Base-by-base conservation (phyloP, 1,140 invertebrate species). In the Elymnias hypermnestra region DNA sequence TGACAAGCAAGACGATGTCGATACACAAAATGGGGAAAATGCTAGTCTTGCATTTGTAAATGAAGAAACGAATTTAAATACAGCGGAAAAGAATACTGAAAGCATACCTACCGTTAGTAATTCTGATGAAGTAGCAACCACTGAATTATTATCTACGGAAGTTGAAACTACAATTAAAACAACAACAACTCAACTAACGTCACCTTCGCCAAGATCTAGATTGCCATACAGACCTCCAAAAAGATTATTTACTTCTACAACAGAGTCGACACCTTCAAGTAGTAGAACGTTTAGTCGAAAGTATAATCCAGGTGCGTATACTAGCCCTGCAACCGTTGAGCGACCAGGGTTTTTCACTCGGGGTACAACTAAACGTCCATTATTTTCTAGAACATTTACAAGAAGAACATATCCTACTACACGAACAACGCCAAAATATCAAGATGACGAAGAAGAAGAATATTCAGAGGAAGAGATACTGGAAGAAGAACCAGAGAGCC, bases 401-500 rank as follows among this genome's bases (percentile, higher is more conserved):
- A 73, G 79, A 61, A 65, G 63, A 59, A 83, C 78, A 8, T 78
- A 71, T 26, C 72, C 83, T 19, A 76, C 74, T 6, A 51, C 57
- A 10, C 67, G 63, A 53, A 78, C 77, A 2, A 79, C 81, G 3
- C 65, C 70, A 23, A 71, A 48, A 52, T 43, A 38, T 62, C 43
- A 42, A 49, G 53, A 72, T 53, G 74, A 77, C 41, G 85, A 89
- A 9, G 75, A 83, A 28, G 76, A 83, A 47, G 79, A 86, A 58
- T 79, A 85, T 43, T 69, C 75, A 10, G 83, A 89, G 17, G 87
- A 87, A 55, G 82, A 87, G 39, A 61, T 85, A 42, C 54, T 86
- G 1, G 86, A 84, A 38, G 79, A 86, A 46, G 86, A 88, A 57
- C 71, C 78, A 10, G 79, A 87, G 49, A 79, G 81, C 58, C 74